Percentiles rank a stretch among this genome's conserved stretches.
Evolutionary conservation across 1,140 invertebrate genomes (phyloP).

Genomic region (Odontomachus brunneus): DNA sequence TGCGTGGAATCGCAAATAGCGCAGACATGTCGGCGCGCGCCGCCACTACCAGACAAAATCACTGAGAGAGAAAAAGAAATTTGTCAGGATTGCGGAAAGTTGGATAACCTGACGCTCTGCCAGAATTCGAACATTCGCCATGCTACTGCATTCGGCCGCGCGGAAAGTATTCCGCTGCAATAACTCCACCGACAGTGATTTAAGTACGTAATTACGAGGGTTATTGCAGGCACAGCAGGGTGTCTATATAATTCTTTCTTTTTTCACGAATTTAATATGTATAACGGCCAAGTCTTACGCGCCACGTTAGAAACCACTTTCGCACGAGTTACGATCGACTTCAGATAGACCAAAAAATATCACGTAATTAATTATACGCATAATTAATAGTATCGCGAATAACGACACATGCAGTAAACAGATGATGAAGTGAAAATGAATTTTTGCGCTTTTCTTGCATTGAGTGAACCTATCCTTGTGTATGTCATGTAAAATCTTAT

Average conservation of each 20-base stretch:
- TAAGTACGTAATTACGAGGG: constrained; percentile 53
- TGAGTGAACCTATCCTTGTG: background rate
- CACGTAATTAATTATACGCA: background rate
- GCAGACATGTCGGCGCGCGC: background rate
- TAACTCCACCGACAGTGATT: constrained; percentile 58
- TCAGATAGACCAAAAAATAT: background rate
- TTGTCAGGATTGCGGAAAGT: constrained; percentile 59
- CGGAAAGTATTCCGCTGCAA: constrained; percentile 53
- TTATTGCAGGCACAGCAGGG: constrained; percentile 30
- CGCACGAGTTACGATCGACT: background rate
- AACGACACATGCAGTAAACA: background rate
- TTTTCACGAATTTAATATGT: constrained; percentile 43
- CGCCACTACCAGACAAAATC: background rate
- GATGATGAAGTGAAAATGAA: background rate
- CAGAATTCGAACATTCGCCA: constrained; percentile 40
- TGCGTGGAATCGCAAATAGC: constrained; percentile 23
- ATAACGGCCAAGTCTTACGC: constrained; percentile 29
- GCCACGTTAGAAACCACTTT: background rate
- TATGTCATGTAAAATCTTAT: no score
- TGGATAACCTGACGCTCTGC: constrained; percentile 52
- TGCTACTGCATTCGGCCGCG: constrained; percentile 43
- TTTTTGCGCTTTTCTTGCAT: background rate
- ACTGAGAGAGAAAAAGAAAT: constrained; percentile 42
- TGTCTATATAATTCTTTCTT: background rate
- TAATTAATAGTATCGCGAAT: background rate